Evolutionary conservation across 2,113 vertebrate species (phyloP), one percentile per base, ranked within the genome.

Genomic region (Tachuris rubrigastra): DNA sequence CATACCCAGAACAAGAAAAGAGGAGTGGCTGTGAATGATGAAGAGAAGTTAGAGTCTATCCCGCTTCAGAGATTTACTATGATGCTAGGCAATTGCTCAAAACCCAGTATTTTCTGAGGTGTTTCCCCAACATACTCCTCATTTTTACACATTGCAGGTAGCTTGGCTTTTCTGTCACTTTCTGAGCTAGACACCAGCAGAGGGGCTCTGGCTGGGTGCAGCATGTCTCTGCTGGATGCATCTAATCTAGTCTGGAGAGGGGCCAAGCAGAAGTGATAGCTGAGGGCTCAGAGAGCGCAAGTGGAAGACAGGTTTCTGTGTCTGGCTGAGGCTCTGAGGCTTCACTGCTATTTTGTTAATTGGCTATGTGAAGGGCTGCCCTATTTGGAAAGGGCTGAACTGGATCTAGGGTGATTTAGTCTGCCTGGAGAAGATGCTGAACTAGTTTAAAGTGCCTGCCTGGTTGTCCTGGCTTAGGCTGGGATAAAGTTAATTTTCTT

Each of bases 231-330:
- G 7, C 67, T 75, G 85, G 46, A 46, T 85, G 60, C 42, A 59
- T 46, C 72, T 83, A 44, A 83, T 69, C 59, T 68, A 42, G 53
- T 12, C 76, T 94, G 94, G 95, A 96, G 42, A 73, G 46, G 5
- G 42, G 88, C 92, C 94, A 93, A 88, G 79, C 63, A 86, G 92
- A 79, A 90, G 62, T 20, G 74, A 65, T 47, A 85, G 73, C 63
- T 66, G 59, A 80, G 31, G 59, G 59, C 4, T 20, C 12, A 6
- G 53, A 31, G 19, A 91, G 16, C 44, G 68, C 1, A 7, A 27
- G 28, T 56, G 41, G 30, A 79, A 52, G 21, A 47, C 44, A 63
- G 79, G 28, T 84, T 69, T 84, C 80, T 69, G 39, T 31, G 30
- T 39, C 72, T 67, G 55, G 47, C 42, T 27, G 25, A 72, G 22